Conservation (phyloP, 2,113 vertebrate genomes). For the Empidonax alnorum region DNA sequence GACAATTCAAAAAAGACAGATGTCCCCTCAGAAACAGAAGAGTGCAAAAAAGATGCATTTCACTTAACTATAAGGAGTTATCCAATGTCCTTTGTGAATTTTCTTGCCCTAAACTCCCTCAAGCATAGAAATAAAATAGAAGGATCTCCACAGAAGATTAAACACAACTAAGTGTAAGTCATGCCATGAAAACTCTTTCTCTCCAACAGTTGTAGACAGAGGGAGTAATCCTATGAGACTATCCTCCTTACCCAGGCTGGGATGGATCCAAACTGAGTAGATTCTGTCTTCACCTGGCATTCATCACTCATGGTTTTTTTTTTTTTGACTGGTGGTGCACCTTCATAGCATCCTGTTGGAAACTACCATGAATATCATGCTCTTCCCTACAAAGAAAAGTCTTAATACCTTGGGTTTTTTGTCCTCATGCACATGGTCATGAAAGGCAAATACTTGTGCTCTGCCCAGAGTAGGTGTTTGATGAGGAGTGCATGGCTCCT, state of each 20-base stretch:
- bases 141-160: background rate
- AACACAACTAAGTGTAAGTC: background rate
- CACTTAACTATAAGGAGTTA: background rate
- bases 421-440: fast-evolving
- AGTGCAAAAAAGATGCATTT: background rate
- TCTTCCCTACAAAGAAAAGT: background rate
- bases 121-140: background rate
- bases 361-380: background rate
- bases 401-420: fast-evolving
- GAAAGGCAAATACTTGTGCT: background rate
- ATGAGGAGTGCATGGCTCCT: background rate
- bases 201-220: background rate
- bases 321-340: background rate
- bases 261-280: background rate
- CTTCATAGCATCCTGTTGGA: background rate
- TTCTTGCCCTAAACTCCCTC: background rate
- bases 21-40: background rate
- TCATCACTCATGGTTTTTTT: background rate
- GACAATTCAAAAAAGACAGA: background rate
- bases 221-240: background rate
- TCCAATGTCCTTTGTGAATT: background rate
- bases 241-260: background rate
- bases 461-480: background rate
- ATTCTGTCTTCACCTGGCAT: background rate
- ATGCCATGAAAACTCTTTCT: background rate